A percentile compares a stretch with the other conserved stretches of the same genome.
phyloP scores from a whole-genome alignment of 1,140 invertebrate genomes.

The Drosophila tsacasi region DNA sequence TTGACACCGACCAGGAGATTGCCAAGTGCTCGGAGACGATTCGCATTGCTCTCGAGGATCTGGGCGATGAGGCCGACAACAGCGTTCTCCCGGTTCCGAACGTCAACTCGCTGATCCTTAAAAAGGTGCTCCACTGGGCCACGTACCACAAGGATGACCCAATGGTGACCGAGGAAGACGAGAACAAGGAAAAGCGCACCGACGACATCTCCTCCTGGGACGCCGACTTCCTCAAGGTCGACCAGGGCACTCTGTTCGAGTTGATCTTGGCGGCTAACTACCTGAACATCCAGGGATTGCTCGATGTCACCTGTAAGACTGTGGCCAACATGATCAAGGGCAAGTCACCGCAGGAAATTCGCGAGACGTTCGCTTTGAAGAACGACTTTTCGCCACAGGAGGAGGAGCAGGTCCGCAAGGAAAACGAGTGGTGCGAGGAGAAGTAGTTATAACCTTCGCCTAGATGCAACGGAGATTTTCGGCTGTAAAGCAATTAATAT shows the following conservation, averaged over 20 bases:
- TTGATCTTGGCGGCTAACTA: constrained; percentile 98
- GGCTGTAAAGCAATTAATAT: not conserved
- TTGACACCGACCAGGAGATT: constrained; percentile 98
- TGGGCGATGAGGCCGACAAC: constrained; percentile 97
- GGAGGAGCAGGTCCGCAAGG: constrained; percentile 97
- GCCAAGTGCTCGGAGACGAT: constrained; percentile 99
- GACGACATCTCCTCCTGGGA: constrained; percentile 99
- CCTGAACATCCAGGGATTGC: constrained; percentile 97
- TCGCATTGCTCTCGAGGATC: constrained; percentile 99
- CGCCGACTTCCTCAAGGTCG: constrained; percentile 98
- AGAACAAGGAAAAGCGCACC: constrained; percentile 98
- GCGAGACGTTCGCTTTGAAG: constrained; percentile 99
- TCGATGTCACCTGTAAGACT: constrained; percentile 99
- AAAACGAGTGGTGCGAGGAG: constrained; percentile 99
- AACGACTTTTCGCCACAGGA: constrained; percentile 99
- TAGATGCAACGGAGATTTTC: not conserved
- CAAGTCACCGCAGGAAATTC: constrained; percentile 98
- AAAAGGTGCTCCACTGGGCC: constrained; percentile 98
- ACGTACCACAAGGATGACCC: constrained; percentile 97
- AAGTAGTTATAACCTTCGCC: constrained; percentile 87
- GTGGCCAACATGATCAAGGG: constrained; percentile 99
- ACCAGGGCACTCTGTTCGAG: constrained; percentile 99
- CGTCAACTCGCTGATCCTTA: constrained; percentile 98
- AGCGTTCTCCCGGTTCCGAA: constrained; percentile 98
- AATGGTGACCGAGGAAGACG: constrained; percentile 97